Evolutionary conservation across 2,113 vertebrate species (phyloP).

Genomic region (Porphyrio hochstetteri): DNA sequence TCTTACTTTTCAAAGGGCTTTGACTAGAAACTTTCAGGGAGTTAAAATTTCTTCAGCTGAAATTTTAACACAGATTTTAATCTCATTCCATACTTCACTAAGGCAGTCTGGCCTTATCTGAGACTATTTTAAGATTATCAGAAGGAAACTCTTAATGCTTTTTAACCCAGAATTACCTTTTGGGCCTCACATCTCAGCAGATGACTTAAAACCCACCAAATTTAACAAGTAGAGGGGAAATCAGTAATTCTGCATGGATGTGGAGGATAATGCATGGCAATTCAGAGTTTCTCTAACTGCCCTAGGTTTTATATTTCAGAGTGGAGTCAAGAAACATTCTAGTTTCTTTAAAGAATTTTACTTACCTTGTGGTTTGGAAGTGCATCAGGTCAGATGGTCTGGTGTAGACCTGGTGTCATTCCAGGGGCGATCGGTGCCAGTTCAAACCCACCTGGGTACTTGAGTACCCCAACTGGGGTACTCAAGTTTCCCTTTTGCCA

Average conservation of each 20-base stretch:
- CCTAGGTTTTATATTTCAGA: too few species aligned
- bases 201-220: too few species aligned
- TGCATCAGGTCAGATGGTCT: background rate
- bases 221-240: too few species aligned
- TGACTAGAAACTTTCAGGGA: slow-evolving; percentile 36
- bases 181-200: background rate
- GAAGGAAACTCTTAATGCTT: background rate
- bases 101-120: background rate
- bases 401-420: background rate
- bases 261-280: too few species aligned
- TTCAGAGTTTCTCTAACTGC: too few species aligned
- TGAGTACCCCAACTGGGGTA: too few species aligned
- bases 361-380: background rate
- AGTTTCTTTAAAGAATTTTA: too few species aligned
- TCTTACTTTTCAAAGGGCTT: slow-evolving; percentile 34
- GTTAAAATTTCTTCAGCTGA: slow-evolving; percentile 38
- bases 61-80: slow-evolving; percentile 3
- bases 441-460: too few species aligned
- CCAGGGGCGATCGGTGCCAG: too few species aligned
- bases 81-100: background rate
- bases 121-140: background rate
- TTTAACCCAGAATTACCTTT: background rate
- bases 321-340: too few species aligned
- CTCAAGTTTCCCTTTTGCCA: too few species aligned
- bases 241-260: too few species aligned